Evolutionary conservation across 2,888 invertebrate genomes (phyloP).

Genomic region (Callyntrura sp.): DNA sequence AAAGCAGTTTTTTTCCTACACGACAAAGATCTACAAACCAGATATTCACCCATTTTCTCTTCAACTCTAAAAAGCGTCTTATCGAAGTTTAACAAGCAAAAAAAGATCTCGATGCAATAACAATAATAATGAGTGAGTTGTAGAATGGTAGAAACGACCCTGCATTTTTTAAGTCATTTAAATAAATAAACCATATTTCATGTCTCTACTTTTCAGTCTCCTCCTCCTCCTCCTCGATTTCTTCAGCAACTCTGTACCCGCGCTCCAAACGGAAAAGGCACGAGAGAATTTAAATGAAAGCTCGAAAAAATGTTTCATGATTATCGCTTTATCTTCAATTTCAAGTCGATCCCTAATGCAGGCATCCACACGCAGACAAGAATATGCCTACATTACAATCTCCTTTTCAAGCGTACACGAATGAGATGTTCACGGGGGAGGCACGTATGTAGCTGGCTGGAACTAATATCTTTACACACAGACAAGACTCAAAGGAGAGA

Average conservation of each 20-base stretch:
- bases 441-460: too few species aligned
- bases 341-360: not conserved
- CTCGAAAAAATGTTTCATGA: conserved; percentile 55
- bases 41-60: not conserved
- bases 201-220: conserved; percentile 40
- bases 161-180: conserved; percentile 59
- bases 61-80: not conserved
- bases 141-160: conserved; percentile 64
- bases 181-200: conserved; percentile 73
- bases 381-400: not conserved
- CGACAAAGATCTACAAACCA: not conserved
- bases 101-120: conserved; percentile 50
- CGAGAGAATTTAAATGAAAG: not conserved
- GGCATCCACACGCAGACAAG: not conserved
- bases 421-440: too few species aligned
- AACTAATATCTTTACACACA: too few species aligned
- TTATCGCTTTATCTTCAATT: conserved; percentile 43
- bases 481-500: too few species aligned
- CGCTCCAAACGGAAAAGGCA: conserved; percentile 1
- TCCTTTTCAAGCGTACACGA: too few species aligned
- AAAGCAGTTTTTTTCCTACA: too few species aligned
- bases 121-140: conserved; percentile 56
- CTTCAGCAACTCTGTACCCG: not conserved
- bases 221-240: not conserved
- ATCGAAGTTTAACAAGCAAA: not conserved